Percentiles rank a stretch among this genome's conserved stretches.
phyloP scores from a whole-genome alignment of 2,797 vertebrate genomes.

The Ibycter americanus region DNA sequence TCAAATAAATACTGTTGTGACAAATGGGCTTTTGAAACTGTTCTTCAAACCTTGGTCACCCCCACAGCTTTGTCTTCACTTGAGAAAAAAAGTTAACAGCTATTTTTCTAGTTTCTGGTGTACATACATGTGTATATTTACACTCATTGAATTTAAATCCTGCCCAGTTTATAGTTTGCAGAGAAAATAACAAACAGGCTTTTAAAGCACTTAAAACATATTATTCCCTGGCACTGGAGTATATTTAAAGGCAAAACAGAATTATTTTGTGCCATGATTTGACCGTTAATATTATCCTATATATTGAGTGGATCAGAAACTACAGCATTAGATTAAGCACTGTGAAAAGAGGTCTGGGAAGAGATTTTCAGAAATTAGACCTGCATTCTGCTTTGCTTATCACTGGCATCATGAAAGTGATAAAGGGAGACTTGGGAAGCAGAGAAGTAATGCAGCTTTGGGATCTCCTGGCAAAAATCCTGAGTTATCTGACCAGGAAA shows the following conservation, averaged over 20 bases:
- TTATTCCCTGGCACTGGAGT: background rate
- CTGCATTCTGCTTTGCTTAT: background rate
- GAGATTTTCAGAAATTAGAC: background rate
- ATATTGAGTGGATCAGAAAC: background rate
- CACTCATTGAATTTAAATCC: background rate
- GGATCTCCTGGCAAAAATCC: background rate
- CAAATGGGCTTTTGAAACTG: background rate
- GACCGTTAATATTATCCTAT: background rate
- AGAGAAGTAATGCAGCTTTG: background rate
- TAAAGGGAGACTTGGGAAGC: background rate
- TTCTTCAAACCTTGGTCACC: background rate
- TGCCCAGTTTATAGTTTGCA: background rate
- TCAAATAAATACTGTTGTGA: background rate
- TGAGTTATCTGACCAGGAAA: background rate
- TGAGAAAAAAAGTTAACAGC: background rate
- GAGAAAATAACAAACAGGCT: background rate
- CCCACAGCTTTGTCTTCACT: background rate
- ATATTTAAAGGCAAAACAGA: background rate
- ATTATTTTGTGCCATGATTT: background rate
- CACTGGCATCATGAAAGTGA: background rate
- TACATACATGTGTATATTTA: background rate
- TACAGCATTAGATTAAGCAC: background rate
- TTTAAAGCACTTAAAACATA: background rate
- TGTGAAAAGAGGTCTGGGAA: background rate
- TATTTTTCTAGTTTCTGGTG: background rate